Evolutionary conservation across 2,797 vertebrate species (phyloP), one percentile per base, ranked within the genome.

Genomic region (Tenualosa ilisha): DNA sequence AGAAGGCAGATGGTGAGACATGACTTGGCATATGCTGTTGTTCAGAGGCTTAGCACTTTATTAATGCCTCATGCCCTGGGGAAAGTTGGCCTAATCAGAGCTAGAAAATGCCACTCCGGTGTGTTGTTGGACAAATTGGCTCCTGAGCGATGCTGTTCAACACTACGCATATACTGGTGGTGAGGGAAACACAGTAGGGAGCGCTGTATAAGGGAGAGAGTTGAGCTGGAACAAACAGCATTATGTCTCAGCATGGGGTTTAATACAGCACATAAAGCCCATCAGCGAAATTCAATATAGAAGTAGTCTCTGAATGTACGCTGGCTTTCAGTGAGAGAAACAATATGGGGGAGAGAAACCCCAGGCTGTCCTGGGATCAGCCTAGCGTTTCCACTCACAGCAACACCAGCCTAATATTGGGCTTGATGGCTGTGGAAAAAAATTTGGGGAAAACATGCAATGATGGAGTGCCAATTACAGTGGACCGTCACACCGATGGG

Each of bases 161-260:
- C 15, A 43, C 37, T 20, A 6, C 68, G 13, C 15, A 20, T 40
- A 13, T 31, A 31, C 68, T 40, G 68, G 68, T 20, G 15, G 13
- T 75, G 31, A 40, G 68, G 63, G 24, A 40, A 37, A 20, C 31
- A 15, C 15, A 83, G 84, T 56, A 86, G 88, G 88, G 88, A 24
- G 46, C 87, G 91, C 88, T 89, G 89, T 84, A 91, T 91, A 92
- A 92, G 93, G 89, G 88, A 54, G 88, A 85, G 92, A 91, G 91
- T 83, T 87, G 90, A 90, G 87, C 91, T 93, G 93, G 91, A 94
- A 93, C 91, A 94, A 94, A 94, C 91, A 91, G 92, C 92, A 91
- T 93, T 92, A 92, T 93, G 92, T 92, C 88, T 46, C 90, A 88
- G 89, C 90, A 91, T 82, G 86, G 90, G 91, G 91, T 90, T 88